Base-by-base conservation (phyloP, 2,888 invertebrate species). In the Coelopa pilipes region DNA sequence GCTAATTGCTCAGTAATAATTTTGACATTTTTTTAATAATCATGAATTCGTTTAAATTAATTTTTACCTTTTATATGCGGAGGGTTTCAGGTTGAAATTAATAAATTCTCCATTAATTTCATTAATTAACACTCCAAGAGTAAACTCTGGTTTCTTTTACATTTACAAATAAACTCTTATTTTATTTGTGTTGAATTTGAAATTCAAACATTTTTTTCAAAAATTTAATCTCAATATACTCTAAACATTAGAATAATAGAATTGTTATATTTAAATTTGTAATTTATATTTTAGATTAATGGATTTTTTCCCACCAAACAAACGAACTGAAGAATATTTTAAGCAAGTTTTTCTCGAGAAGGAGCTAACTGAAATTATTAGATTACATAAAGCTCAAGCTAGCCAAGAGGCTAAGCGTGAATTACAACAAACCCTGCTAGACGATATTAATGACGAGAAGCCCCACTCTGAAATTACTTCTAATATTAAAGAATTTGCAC, bases 231-330 rank as follows among this genome's bases (percentile, higher is more conserved):
- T 55, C 17, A 17, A 55, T 55, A 55, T 55, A 17, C 11, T 13
- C 11, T 13, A 50, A 50, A n/a, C 2, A n/a, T 55, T 55, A 55
- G 15, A 60, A 60, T 62, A 62, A 62, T 12, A n/a, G n/a, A n/a
- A n/a, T 19, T 34, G 34, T 7, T 34, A 34, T 7, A n/a, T n/a
- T n/a, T n/a, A n/a, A 34, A 34, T 34, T 34, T 34, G 7, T 34
- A 34, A 34, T 34, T 34, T 34, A 2, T 34, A 34, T 80, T 78
- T 49, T 82, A 95, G 95, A 87, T 89, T 96, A 86, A 92, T 95
- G 92, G 97, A 97, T 88, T 96, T 97, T 89, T 93, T 98, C 86
- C 98, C 98, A 78, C 91, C 94, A 83, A 97, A 96, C 89, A 97
- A 97, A 85, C 93, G 97, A 86, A 95, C 94, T 83, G 95, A 95